Evolutionary conservation across 2,797 vertebrate genomes (phyloP), one percentile per base, ranked within the genome.

Genomic region (Liasis olivaceus): DNA sequence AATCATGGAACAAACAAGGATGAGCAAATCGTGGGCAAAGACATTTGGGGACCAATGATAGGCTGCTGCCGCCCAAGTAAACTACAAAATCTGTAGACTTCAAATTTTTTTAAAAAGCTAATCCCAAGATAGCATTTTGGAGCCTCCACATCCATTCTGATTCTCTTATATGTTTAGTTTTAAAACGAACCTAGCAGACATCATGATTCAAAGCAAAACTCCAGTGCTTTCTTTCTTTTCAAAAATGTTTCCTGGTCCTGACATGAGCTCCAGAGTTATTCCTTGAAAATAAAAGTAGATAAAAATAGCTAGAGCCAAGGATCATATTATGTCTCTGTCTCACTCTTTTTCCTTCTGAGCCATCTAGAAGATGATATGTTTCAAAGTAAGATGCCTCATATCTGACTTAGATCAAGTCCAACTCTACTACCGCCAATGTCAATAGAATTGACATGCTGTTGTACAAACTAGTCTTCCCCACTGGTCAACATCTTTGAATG

Each of bases 401-500:
- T 51, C 47, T 81, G 59, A 84, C 8, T 56, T 64, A 51, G 15
- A 63, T 58, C n/a, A 93, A 88, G 56, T 64, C 58, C 47, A 58
- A n/a, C 51, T 47, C 92, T 63, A 24, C n/a, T 63, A 12, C 47
- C 36, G 51, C 66, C 22, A 64, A 2, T 24, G 28, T 72, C 54
- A 84, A 90, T 20, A 84, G 24, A 64, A 72, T 26, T 47, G 51
- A 31, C 69, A 64, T 84, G 81, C 63, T 93, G 66, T 62, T 88
- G n/a, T 77, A 42, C 64, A 89, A 88, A 64, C 59, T 66, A 58
- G 17, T 77, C 17, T 54, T 88, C 60, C 89, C 89, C 89, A 90
- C 69, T 24, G 47, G 89, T 88, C 89, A 90, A 64, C 58, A 63
- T 63, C 47, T 62, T 56, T 77, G 84, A 47, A 90, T 87, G 81